Evolutionary conservation across 1,140 invertebrate genomes (phyloP).

Genomic region (Monochamus saltuarius): DNA sequence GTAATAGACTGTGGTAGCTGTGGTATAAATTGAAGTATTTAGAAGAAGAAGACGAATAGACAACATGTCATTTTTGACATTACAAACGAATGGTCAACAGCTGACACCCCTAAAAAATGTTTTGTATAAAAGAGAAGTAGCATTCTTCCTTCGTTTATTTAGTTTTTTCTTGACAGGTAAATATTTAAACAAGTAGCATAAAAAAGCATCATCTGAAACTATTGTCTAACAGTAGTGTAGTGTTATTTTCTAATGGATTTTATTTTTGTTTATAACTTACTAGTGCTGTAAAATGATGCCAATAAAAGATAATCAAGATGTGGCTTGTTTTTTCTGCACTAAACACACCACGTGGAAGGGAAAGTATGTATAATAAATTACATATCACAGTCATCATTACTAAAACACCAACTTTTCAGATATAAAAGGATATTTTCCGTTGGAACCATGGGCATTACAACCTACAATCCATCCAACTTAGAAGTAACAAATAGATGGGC

Average conservation of each 20-base stretch:
- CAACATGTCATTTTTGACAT: slow-evolving; percentile 3
- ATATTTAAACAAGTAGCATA: slow-evolving; percentile 7
- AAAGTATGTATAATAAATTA: slow-evolving; percentile 66
- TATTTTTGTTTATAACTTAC: slow-evolving; percentile 16
- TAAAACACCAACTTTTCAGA: slow-evolving; percentile 54
- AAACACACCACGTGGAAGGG: slow-evolving; percentile 94
- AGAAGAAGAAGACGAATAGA: neutral
- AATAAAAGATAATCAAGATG: slow-evolving; percentile 85
- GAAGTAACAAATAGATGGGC: slow-evolving; percentile 97
- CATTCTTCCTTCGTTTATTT: slow-evolving; percentile 10
- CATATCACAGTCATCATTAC: neutral
- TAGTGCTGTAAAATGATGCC: slow-evolving; percentile 68
- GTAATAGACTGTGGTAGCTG: too few species aligned
- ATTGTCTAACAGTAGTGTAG: neutral
- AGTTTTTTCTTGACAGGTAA: slow-evolving; percentile 16
- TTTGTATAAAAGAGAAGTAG: slow-evolving; percentile 11
- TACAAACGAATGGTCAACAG: slow-evolving; percentile 21
- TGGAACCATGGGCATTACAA: slow-evolving; percentile 92
- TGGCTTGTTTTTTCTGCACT: slow-evolving; percentile 91
- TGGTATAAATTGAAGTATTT: too few species aligned
- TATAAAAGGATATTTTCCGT: slow-evolving; percentile 98
- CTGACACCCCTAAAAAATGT: slow-evolving; percentile 30
- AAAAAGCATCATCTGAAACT: slow-evolving; percentile 3
- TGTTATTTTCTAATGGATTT: neutral
- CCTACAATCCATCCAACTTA: slow-evolving; percentile 91